phyloP scores from a whole-genome alignment of 2,888 invertebrate genomes.

The Acleris laterana region DNA sequence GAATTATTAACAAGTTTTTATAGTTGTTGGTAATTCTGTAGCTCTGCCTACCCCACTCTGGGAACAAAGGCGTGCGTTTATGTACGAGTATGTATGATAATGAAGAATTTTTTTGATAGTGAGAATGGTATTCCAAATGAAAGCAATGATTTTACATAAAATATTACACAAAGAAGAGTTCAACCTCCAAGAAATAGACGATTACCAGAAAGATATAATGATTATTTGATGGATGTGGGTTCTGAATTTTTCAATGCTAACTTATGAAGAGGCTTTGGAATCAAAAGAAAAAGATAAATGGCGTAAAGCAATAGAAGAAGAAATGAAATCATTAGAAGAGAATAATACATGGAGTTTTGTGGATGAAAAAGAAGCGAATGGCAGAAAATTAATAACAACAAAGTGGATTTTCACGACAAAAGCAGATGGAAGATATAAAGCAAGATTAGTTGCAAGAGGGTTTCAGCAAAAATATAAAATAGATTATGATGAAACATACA shows the following conservation, averaged over 20 bases:
- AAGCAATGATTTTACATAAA: not conserved
- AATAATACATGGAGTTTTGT: not conserved
- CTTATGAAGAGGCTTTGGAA: slow-evolving; percentile 9
- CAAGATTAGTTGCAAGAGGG: slow-evolving; percentile 12
- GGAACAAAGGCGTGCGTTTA: no score
- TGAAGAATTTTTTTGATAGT: not conserved
- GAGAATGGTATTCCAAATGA: not conserved
- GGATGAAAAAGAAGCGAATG: slow-evolving; percentile 9
- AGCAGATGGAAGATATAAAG: slow-evolving; percentile 12
- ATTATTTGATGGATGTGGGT: not conserved
- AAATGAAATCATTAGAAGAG: not conserved
- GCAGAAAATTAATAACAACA: slow-evolving; percentile 7
- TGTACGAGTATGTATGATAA: no score
- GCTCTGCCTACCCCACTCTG: no score
- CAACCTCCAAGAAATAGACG: not conserved
- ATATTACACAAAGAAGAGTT: not conserved
- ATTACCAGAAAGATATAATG: not conserved
- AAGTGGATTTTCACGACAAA: slow-evolving; percentile 2
- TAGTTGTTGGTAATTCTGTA: no score
- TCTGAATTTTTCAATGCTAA: not conserved
- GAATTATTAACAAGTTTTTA: no score
- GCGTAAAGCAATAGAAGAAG: slow-evolving; percentile 16
- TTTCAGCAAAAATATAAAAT: slow-evolving; percentile 25
- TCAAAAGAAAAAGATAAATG: slow-evolving; percentile 15
- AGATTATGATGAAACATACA: slow-evolving; percentile 22